Percentiles rank a stretch among this genome's conserved stretches.
Evolutionary conservation across 1,140 invertebrate genomes (phyloP).

Genomic region (Phymorhynchus buccinoides): DNA sequence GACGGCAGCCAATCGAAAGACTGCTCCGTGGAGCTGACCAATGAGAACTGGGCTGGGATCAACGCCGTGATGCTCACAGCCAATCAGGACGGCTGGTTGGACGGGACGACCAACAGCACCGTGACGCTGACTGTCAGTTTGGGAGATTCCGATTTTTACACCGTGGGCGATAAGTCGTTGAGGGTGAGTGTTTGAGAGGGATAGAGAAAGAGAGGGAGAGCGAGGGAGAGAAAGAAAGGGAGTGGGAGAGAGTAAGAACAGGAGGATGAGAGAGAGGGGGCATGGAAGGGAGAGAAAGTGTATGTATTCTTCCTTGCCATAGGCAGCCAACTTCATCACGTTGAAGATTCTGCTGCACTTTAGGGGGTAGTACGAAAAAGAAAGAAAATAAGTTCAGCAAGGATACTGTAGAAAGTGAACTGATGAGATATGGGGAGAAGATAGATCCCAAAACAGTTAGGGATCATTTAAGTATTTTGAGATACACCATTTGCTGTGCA

Average conservation of each 20-base stretch:
- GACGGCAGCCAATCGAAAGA: constrained; percentile 39
- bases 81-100: constrained; percentile 47
- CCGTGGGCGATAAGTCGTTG: constrained; percentile 30
- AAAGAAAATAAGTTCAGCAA: too few relatives aligned
- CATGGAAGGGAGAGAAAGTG: background rate
- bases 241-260: background rate
- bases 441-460: too few relatives aligned
- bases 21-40: constrained; percentile 42
- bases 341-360: too few relatives aligned
- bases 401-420: too few relatives aligned
- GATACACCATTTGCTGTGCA: too few relatives aligned
- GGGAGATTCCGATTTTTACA: constrained; percentile 20
- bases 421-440: too few relatives aligned
- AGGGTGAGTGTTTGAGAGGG: constrained; percentile 34
- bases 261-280: background rate
- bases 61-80: constrained; percentile 39
- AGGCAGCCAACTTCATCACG: too few relatives aligned
- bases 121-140: constrained; percentile 45
- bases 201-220: background rate
- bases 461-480: too few relatives aligned
- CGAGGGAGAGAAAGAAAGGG: background rate
- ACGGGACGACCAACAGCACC: constrained; percentile 35
- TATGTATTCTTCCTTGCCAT: too few relatives aligned
- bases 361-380: too few relatives aligned
- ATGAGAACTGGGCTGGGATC: constrained; percentile 43